These are phyloP conservation scores for Pogonocichla stellata DNA, from an alignment of 2,113 vertebrate species.

Conservation along the genomic window DNA sequence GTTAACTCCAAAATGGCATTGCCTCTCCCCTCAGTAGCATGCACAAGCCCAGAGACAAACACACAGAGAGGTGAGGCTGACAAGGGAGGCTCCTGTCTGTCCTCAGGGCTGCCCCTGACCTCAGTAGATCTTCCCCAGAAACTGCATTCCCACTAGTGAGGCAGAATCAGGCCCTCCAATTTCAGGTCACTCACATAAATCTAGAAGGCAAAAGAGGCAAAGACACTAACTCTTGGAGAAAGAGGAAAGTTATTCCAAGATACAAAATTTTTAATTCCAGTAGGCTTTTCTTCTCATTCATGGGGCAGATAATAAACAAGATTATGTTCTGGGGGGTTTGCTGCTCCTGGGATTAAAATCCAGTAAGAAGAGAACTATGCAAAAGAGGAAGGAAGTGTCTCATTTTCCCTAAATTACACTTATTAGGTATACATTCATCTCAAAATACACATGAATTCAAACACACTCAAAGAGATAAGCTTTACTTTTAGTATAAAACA, in stretches of 20 bases:
- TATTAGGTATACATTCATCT: background rate
- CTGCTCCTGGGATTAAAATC: background rate
- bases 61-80: background rate
- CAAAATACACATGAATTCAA: background rate
- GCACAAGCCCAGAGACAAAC: background rate
- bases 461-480: background rate
- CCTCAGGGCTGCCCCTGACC: background rate
- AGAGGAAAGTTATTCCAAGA: background rate
- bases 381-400: background rate
- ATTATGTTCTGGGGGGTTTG: rapidly evolving
- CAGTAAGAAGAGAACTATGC: background rate
- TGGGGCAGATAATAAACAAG: background rate
- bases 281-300: background rate
- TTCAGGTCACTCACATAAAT: background rate
- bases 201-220: background rate
- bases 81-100: background rate
- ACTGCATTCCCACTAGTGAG: background rate
- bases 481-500: background rate
- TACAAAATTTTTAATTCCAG: background rate
- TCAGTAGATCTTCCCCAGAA: background rate
- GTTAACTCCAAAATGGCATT: background rate
- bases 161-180: background rate
- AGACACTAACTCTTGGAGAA: background rate
- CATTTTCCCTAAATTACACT: background rate
- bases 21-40: background rate